A percentile compares a stretch with the other conserved stretches of the same genome.
Evolutionary conservation across 2,797 vertebrate species (phyloP).

Genomic region (Sylvia borin): DNA sequence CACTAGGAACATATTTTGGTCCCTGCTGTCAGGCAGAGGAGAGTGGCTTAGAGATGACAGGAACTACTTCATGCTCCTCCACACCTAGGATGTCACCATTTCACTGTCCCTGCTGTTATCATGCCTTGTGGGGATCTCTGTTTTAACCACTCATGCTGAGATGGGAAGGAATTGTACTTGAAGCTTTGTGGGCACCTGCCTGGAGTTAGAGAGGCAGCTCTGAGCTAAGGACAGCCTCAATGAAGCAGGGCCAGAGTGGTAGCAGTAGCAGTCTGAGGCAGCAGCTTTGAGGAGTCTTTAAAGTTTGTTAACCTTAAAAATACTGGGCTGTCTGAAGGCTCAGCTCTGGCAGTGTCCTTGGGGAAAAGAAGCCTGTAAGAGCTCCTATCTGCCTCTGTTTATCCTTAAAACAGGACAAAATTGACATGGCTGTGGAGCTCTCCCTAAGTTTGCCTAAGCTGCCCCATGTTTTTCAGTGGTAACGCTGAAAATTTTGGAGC

Average conservation of each 20-base stretch:
- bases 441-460: neutral
- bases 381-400: neutral
- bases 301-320: neutral
- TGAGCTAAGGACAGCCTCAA: fast-evolving
- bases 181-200: neutral
- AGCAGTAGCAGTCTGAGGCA: neutral
- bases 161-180: neutral
- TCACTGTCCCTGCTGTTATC: neutral
- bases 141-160: neutral
- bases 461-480: neutral
- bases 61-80: neutral
- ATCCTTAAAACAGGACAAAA: neutral
- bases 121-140: fast-evolving
- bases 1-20: neutral
- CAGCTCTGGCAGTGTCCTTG: neutral
- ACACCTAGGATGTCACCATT: fast-evolving
- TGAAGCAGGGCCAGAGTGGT: neutral
- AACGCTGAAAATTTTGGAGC: neutral
- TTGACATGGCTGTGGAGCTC: neutral
- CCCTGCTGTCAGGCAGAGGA: neutral
- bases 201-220: neutral
- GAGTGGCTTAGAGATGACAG: neutral
- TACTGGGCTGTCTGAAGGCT: neutral
- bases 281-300: neutral
- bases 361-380: neutral